Conservation (phyloP, 2,888 invertebrate genomes). For the Acrobasis repandana region DNA sequence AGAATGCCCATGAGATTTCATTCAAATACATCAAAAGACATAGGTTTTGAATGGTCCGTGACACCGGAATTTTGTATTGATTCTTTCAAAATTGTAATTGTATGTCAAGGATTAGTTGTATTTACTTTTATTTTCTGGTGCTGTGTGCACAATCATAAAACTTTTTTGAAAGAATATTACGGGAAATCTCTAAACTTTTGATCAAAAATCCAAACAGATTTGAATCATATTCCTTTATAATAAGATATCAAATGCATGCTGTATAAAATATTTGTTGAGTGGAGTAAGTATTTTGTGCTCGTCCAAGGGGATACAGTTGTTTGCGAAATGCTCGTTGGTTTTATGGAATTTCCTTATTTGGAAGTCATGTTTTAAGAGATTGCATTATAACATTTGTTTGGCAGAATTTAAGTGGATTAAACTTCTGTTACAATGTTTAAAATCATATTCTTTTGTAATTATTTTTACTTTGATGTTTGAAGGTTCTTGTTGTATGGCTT, state of each 20-base stretch:
- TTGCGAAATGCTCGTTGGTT: conserved; percentile 10
- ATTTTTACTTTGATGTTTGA: conserved; percentile 3
- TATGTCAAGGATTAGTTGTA: neutral
- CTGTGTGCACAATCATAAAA: conserved; percentile 28
- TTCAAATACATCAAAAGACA: too few relatives aligned
- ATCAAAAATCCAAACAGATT: conserved; percentile 7
- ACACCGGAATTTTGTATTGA: too few relatives aligned
- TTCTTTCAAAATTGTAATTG: too few relatives aligned
- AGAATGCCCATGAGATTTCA: too few relatives aligned
- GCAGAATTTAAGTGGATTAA: conserved; percentile 14
- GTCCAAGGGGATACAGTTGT: conserved; percentile 17
- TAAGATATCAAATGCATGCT: conserved; percentile 8
- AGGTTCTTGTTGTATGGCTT: too few relatives aligned
- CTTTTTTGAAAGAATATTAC: conserved; percentile 9
- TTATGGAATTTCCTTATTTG: conserved; percentile 18
- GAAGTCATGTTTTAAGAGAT: conserved; percentile 17
- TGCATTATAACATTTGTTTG: conserved; percentile 6
- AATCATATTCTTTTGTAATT: neutral
- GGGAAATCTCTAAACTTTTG: conserved; percentile 11
- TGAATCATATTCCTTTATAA: conserved; percentile 8
- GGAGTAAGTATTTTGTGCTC: conserved; percentile 17
- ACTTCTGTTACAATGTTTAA: neutral
- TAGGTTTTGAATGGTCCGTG: too few relatives aligned
- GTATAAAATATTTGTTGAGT: neutral
- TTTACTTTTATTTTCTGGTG: too few relatives aligned